Conservation (phyloP, 2,888 invertebrate species). For the Callimorpha dominula region DNA sequence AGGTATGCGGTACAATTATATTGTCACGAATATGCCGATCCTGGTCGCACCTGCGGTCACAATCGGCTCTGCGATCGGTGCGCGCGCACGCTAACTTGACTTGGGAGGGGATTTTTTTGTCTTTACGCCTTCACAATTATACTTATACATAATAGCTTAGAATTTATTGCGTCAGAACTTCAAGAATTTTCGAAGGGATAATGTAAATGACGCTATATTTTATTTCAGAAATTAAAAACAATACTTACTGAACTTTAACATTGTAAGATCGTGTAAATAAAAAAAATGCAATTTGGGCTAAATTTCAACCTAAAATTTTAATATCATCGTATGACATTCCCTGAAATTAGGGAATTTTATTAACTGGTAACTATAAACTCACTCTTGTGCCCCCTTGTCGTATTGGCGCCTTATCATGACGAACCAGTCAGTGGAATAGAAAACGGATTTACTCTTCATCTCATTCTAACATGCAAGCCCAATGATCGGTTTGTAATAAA, state of each 20-base stretch:
- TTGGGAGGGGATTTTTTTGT: conserved; percentile 36
- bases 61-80: conserved; percentile 60
- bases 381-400: not conserved
- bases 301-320: not conserved
- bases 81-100: conserved; percentile 65
- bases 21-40: conserved; percentile 78
- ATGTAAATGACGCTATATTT: not conserved
- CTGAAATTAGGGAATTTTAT: not conserved
- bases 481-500: not conserved
- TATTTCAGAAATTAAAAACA: not conserved
- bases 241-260: not conserved
- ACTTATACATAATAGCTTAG: not conserved
- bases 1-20: conserved; percentile 84
- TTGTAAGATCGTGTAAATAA: not conserved
- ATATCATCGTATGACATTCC: not conserved
- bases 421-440: not conserved
- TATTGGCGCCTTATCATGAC: not conserved
- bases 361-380: not conserved
- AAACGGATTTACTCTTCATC: not conserved
- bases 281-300: not conserved
- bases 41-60: conserved; percentile 58
- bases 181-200: too few relatives aligned
- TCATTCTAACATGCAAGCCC: not conserved
- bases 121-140: conserved; percentile 15
- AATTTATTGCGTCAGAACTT: not conserved